phyloP scores from a whole-genome alignment of 1,140 invertebrate genomes.

The Ganaspis sp. region DNA sequence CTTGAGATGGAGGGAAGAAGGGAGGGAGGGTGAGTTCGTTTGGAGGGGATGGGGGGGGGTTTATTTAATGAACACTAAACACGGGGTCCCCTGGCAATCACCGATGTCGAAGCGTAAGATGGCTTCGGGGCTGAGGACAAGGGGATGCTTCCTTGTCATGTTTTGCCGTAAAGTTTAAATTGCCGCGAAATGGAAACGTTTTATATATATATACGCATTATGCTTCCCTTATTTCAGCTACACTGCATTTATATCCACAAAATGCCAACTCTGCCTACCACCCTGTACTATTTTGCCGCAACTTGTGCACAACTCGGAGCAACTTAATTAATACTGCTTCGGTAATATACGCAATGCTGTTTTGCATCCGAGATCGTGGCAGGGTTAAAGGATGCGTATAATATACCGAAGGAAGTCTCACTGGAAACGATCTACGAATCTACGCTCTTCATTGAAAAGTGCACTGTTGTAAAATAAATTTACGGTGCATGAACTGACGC shows the following conservation, averaged over 20 bases:
- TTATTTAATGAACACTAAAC: constrained; percentile 75
- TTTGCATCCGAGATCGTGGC: constrained; percentile 29
- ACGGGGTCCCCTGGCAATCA: constrained; percentile 65
- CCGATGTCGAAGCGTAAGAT: constrained; percentile 55
- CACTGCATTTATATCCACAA: background rate
- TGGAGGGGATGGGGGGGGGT: constrained; percentile 66
- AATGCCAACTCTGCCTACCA: background rate
- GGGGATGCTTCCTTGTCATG: constrained; percentile 54
- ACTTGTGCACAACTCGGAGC: background rate
- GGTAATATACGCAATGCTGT: constrained; percentile 27
- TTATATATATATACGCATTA: constrained; percentile 3
- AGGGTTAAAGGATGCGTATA: constrained; percentile 26
- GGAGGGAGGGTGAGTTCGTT: constrained; percentile 48
- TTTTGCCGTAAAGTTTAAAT: constrained; percentile 69
- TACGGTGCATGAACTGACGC: constrained; percentile 23
- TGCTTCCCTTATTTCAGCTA: background rate
- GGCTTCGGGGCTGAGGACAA: constrained; percentile 44
- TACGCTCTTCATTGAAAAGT: constrained; percentile 18
- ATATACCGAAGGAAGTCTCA: constrained; percentile 30
- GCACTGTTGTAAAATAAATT: constrained; percentile 29
- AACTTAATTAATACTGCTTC: constrained; percentile 26
- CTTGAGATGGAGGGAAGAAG: constrained; percentile 56
- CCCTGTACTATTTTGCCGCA: background rate
- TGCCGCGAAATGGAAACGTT: constrained; percentile 48
- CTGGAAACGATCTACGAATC: constrained; percentile 26